Conservation (phyloP, 2,888 invertebrate genomes). For the Sminthurides aquaticus region DNA sequence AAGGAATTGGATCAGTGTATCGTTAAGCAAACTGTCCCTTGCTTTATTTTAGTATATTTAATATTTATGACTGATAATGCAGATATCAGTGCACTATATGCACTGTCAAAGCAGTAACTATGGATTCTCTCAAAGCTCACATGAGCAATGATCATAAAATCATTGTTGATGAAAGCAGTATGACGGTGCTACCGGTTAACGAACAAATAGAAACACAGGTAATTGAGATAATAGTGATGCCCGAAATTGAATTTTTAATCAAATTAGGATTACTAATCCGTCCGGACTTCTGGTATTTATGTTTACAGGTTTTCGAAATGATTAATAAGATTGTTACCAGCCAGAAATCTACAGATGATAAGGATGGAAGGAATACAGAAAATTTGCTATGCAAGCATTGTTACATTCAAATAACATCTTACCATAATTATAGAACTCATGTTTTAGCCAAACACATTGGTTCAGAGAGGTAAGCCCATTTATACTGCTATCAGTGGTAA, state of each 20-base stretch:
- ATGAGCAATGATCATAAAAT: conserved; percentile 32
- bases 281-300: too few relatives aligned
- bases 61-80: too few relatives aligned
- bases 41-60: too few relatives aligned
- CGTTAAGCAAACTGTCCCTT: too few relatives aligned
- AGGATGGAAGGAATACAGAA: conserved; percentile 20
- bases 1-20: too few relatives aligned
- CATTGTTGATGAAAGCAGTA: conserved; percentile 14
- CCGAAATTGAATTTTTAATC: background rate
- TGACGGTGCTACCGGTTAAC: conserved; percentile 26
- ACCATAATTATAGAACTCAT: conserved; percentile 33
- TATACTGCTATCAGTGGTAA: too few relatives aligned
- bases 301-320: conserved; percentile 28
- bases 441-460: conserved; percentile 33
- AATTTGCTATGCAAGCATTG: conserved; percentile 32
- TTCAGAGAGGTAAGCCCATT: conserved; percentile 24
- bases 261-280: background rate
- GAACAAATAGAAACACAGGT: conserved; percentile 34
- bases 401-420: conserved; percentile 16
- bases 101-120: conserved; percentile 29
- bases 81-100: conserved; percentile 40
- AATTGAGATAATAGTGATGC: conserved; percentile 6
- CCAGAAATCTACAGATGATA: conserved; percentile 15
- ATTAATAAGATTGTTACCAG: conserved; percentile 11
- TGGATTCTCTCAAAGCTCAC: conserved; percentile 39